Conservation (phyloP, 2,888 invertebrate genomes). For the Argyra leucocephala region DNA sequence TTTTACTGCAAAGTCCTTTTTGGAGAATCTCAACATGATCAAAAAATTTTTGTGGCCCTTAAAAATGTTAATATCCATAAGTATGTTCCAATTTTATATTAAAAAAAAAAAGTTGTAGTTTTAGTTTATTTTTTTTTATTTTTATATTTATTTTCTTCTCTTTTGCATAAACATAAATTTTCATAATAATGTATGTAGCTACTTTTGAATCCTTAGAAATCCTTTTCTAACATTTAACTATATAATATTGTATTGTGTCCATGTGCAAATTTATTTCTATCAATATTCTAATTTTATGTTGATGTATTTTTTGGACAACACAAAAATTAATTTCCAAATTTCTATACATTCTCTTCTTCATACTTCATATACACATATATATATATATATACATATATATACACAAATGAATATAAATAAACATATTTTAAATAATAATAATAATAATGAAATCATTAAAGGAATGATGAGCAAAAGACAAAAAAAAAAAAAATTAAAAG, state of each 20-base stretch:
- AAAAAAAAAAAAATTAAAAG: no score
- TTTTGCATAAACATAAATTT: background rate
- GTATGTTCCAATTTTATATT: background rate
- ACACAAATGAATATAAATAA: no score
- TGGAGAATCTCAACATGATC: background rate
- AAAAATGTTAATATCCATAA: background rate
- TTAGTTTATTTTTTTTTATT: background rate
- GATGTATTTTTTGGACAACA: background rate
- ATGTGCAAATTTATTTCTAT: background rate
- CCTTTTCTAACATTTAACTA: no score
- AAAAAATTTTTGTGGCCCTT: background rate
- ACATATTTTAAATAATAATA: no score
- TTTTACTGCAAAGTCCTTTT: background rate
- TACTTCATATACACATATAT: no score
- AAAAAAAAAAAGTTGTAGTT: background rate
- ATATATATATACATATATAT: no score
- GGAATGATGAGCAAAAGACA: no score
- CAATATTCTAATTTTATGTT: background rate
- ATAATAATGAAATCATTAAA: no score
- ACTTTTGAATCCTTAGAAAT: no score
- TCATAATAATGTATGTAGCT: background rate
- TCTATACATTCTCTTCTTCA: no score
- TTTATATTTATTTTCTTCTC: background rate
- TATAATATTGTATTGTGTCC: no score
- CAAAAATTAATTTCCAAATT: no score